Percentiles rank a stretch among this genome's conserved stretches.
These are phyloP conservation scores for Leptobrachium ailaonicum DNA, from an alignment of 2,113 vertebrate genomes.

Conservation along the genomic window DNA sequence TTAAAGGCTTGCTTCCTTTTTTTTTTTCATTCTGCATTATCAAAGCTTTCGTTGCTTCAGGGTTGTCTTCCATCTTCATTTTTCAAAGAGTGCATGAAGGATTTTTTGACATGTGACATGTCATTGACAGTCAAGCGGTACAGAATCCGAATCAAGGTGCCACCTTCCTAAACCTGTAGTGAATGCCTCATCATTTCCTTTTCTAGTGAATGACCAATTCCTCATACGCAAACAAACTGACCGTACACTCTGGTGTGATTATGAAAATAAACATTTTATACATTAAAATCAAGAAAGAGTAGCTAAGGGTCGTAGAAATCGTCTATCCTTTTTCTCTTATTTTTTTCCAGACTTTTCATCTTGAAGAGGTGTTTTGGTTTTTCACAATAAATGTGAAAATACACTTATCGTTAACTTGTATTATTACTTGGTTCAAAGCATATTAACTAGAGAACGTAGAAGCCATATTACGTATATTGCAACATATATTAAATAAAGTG, in stretches of 20 bases:
- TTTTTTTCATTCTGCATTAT: conserved; percentile 10
- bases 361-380: too few relatives aligned
- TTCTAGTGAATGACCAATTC: background rate
- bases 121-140: conserved; percentile 23
- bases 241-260: background rate
- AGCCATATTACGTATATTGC: too few relatives aligned
- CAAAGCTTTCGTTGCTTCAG: conserved; percentile 13
- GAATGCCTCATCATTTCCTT: background rate
- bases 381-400: too few relatives aligned
- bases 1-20: background rate
- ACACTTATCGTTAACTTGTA: too few relatives aligned
- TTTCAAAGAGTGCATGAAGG: conserved; percentile 13
- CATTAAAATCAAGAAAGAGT: too few relatives aligned
- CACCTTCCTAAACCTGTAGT: background rate
- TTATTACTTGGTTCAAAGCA: too few relatives aligned
- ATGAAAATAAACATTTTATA: background rate
- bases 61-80: conserved; percentile 1
- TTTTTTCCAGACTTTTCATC: too few relatives aligned
- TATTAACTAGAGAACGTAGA: too few relatives aligned
- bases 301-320: too few relatives aligned
- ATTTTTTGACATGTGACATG: conserved; percentile 31
- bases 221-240: background rate
- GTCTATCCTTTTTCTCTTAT: too few relatives aligned
- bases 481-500: too few relatives aligned
- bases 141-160: conserved; percentile 2